Evolutionary conservation across 2,888 invertebrate genomes (phyloP), one percentile per base, ranked within the genome.

Genomic region (Habroteleia sp.): DNA sequence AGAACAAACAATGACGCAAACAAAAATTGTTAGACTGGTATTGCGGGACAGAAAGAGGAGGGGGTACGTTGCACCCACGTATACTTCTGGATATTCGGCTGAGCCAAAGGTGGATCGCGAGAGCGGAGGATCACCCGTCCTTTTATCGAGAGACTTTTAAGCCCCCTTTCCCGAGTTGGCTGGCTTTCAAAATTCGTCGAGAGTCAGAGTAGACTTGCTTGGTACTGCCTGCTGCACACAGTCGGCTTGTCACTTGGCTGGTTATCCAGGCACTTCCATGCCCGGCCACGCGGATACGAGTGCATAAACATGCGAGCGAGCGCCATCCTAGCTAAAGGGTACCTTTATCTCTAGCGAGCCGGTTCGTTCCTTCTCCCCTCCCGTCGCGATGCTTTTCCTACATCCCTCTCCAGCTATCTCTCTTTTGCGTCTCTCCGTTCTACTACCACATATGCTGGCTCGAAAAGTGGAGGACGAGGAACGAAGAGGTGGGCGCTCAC

Each of bases 201-300:
- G 82, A 81, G 72, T 73, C 76, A 35, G 65, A 54, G 69, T 50
- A 78, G 80, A 79, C 80, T 75, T 78, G 78, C 82, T 80, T 78
- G 78, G 74, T 68, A 25, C 71, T 69, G 78, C 68, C 77, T 77
- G 72, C 72, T 74, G 75, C 76, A 20, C 20, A 20, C 20, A 72
- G 76, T 81, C 81, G 84, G 84, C 84, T 86, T 87, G 88, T 88
- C 88, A 88, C 88, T 87, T 87, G 88, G 87, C 86, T 87, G 87
- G 88, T 88, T 88, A 87, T 88, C 87, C 87, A 83, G 85, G 85
- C 86, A 88, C 87, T 88, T 86, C 86, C 85, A 84, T 82, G 85
- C 85, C 83, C 87, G 84, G 83, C 85, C 87, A 86, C 86, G 87
- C 85, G 87, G 82, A 86, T 86, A 85, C 86, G 85, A 87, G 87